phyloP scores from a whole-genome alignment of 2,888 invertebrate species.

The Leptopilina drosophilae region DNA sequence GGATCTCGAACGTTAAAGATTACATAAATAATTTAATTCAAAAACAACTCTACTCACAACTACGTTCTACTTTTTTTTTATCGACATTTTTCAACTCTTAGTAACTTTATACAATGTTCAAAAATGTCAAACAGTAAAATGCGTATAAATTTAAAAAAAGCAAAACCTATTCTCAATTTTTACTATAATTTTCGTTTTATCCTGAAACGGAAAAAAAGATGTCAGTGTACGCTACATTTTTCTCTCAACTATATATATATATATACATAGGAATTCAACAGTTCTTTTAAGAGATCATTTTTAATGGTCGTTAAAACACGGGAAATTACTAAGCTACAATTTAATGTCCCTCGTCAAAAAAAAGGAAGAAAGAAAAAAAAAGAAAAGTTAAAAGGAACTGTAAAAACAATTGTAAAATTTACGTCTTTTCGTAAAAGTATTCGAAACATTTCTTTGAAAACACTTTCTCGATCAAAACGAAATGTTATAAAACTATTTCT shows the following conservation, averaged over 20 bases:
- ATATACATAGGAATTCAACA: background rate
- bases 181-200: background rate
- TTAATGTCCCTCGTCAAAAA: background rate
- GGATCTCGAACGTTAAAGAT: too few relatives aligned
- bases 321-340: background rate
- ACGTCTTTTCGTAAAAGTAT: background rate
- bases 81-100: too few relatives aligned
- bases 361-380: too few relatives aligned
- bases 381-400: background rate
- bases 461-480: background rate
- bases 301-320: constrained; percentile 7
- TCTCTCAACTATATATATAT: background rate
- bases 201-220: background rate
- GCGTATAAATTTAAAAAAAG: too few relatives aligned
- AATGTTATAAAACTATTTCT: background rate
- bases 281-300: background rate
- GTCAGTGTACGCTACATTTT: background rate
- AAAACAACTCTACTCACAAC: too few relatives aligned
- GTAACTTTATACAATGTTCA: too few relatives aligned
- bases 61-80: too few relatives aligned
- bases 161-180: too few relatives aligned
- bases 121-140: too few relatives aligned
- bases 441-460: background rate
- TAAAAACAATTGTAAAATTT: constrained; percentile 1
- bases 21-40: too few relatives aligned